Evolutionary conservation across 1,140 invertebrate species (phyloP).

Genomic region (Hydropsyche tenuis): DNA sequence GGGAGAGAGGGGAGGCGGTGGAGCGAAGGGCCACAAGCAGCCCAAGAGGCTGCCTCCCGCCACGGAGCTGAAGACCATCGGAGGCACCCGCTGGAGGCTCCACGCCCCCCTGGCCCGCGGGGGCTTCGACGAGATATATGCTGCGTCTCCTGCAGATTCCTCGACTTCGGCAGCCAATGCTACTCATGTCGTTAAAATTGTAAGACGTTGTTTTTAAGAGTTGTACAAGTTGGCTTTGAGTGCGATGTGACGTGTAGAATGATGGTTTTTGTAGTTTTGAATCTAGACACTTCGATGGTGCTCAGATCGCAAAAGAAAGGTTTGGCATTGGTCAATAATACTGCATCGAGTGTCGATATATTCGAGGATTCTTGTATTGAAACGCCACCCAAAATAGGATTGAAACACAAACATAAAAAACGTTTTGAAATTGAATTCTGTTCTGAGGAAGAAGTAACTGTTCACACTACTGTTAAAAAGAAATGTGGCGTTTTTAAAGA

Average conservation of each 20-base stretch:
- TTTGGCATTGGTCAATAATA: conserved; percentile 13
- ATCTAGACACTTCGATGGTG: neutral
- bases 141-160: conserved; percentile 67
- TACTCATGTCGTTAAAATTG: conserved; percentile 80
- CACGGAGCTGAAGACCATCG: conserved; percentile 87
- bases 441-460: conserved; percentile 47
- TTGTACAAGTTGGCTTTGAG: too few species aligned
- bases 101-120: conserved; percentile 88
- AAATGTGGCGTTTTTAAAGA: conserved; percentile 33
- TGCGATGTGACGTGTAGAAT: too few species aligned
- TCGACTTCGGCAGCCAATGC: conserved; percentile 47
- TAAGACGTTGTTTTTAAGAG: too few species aligned
- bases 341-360: conserved; percentile 38
- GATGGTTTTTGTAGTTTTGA: too few species aligned
- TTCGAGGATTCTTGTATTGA: conserved; percentile 46
- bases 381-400: conserved; percentile 30
- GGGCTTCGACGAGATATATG: conserved; percentile 94
- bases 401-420: conserved; percentile 45
- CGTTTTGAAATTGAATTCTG: conserved; percentile 43
- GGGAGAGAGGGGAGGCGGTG: conserved; percentile 52
- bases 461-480: conserved; percentile 47
- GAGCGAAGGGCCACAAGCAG: conserved; percentile 72
- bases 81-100: conserved; percentile 82
- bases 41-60: conserved; percentile 74
- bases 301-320: neutral